Base-by-base conservation (phyloP, 2,888 invertebrate genomes). In the Chaetoderma sp. region DNA sequence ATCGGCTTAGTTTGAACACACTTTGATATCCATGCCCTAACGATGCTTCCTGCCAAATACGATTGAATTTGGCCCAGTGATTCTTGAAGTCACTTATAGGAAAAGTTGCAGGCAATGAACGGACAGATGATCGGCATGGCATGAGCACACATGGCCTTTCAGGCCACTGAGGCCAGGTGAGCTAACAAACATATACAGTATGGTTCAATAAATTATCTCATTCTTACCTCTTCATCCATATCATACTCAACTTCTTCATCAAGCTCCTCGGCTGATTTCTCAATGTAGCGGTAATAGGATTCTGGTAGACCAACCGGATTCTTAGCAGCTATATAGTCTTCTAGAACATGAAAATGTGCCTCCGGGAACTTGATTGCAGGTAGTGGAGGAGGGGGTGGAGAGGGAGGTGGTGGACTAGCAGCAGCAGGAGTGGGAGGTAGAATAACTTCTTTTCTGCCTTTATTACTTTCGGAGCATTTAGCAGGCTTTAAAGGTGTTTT, bases 211-310 rank as follows among this genome's bases (percentile, higher is more conserved):
- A n/a, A n/a, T n/a, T n/a, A n/a, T n/a, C n/a, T n/a, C n/a, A n/a
- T n/a, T n/a, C n/a, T 67, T 68, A 88, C 88, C 84, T 98, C 98
- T 85, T 98, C 98, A 86, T 99, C 98, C 75, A 98, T 93, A 88
- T 98, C 98, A 88, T 98, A 99, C 86, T 98, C 98, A 0, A 92
- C 90, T 80, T 90, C 94, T 64, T 96, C 95, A 83, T 98, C 97
- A 28, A 98, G 88, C 84, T 98, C 97, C 85, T 98, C 97, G 0
- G 93, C 91, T 8, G 95, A 94, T 81, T 95, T 94, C 84, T 98
- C 98, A 82, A 97, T 96, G 83, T 95, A 97, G 66, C 95, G 90
- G 78, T 89, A 87, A 70, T 96, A 96, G 0, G 95, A 94, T 86
- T 94, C 93, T 0, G 95, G 94, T 52, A 94, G 89, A 0, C 93